A percentile compares a stretch with the other conserved stretches of the same genome.
Evolutionary conservation across 2,113 vertebrate species (phyloP).

Genomic region (Recurvirostra avosetta): DNA sequence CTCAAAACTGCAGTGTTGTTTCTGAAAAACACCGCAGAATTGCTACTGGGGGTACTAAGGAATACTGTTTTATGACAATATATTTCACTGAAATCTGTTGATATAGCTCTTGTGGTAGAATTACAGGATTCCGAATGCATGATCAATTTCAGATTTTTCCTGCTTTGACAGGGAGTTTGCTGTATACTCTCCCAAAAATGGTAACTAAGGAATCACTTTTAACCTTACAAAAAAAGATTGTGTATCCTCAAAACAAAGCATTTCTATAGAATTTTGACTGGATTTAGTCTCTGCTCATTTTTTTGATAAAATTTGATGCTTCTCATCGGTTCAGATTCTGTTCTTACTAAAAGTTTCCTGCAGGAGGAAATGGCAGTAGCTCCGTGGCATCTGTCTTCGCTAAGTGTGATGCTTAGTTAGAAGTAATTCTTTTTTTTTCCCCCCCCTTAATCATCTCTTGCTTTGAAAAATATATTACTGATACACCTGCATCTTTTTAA

Average conservation of each 20-base stretch:
- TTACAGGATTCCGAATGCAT: not conserved
- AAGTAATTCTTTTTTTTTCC: not conserved
- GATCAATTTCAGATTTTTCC: not conserved
- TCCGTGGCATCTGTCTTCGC: not conserved
- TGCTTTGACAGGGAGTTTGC: not conserved
- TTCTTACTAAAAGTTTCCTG: not conserved
- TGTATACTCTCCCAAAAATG: not conserved
- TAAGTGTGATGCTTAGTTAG: not conserved
- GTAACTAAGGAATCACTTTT: not conserved
- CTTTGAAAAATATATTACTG: not conserved
- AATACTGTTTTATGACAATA: rapidly evolving
- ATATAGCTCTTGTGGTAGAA: not conserved
- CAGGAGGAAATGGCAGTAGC: not conserved
- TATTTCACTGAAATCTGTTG: not conserved
- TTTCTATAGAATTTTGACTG: not conserved
- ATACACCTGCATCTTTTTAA: not conserved
- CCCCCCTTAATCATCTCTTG: not conserved
- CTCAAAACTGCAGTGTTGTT: not conserved
- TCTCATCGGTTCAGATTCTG: not conserved
- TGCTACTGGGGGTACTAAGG: not conserved
- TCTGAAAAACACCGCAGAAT: not conserved
- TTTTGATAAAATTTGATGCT: not conserved
- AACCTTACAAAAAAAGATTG: not conserved
- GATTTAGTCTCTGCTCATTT: not conserved
- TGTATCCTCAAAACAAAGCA: not conserved